A percentile compares a stretch with the other conserved stretches of the same genome.
phyloP scores from a whole-genome alignment of 2,113 vertebrate species.

The Psephotus haematonotus region DNA sequence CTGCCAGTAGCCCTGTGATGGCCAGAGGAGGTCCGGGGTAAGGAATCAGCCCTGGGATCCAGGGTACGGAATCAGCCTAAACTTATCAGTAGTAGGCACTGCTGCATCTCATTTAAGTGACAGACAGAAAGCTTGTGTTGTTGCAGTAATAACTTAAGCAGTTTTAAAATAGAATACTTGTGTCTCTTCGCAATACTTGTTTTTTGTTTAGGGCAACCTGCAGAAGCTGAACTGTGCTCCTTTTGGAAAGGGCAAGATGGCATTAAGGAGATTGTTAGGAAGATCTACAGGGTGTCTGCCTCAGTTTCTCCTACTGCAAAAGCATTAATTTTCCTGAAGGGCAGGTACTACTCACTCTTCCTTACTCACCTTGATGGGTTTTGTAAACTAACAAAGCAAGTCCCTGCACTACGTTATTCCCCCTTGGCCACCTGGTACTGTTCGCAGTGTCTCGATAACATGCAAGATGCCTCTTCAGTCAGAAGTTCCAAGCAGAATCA shows the following conservation, averaged over 20 bases:
- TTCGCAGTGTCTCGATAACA: not conserved
- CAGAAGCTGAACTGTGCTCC: not conserved
- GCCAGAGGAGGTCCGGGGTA: not conserved
- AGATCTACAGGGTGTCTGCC: not conserved
- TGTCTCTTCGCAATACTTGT: not conserved
- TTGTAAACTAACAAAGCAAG: not conserved
- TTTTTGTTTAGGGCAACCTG: not conserved
- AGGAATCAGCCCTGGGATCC: not conserved
- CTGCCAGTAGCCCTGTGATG: not conserved
- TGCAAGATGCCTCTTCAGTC: not conserved
- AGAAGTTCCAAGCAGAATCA: not conserved
- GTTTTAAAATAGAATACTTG: not conserved
- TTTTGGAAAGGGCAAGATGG: not conserved
- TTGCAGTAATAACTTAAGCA: not conserved
- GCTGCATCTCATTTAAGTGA: not conserved
- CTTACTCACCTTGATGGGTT: not conserved
- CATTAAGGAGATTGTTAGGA: not conserved
- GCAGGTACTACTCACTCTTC: not conserved
- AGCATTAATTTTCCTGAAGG: not conserved
- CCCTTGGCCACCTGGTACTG: not conserved
- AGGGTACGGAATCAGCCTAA: not conserved
- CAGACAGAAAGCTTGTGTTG: not conserved
- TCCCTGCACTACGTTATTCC: not conserved
- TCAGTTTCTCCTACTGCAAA: not conserved
- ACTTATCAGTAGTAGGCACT: not conserved